Base-by-base conservation (phyloP, 2,888 invertebrate species). In the Polietes domitor region DNA sequence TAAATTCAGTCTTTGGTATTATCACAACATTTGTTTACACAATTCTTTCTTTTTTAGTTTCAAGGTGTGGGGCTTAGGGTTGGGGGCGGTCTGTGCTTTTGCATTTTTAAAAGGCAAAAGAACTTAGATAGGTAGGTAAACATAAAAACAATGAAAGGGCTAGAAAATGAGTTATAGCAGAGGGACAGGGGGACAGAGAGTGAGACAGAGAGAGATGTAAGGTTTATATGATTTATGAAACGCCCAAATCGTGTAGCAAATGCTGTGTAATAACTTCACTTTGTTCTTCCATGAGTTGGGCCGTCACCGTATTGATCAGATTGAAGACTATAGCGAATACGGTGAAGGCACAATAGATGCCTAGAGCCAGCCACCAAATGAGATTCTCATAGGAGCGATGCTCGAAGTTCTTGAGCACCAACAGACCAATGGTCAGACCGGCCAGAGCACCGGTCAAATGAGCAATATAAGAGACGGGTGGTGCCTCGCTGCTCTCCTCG, bases 361-460 rank as follows among this genome's bases (percentile, higher is more conserved):
- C 98, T 7, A 98, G 93, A 12, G 98, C 98, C 87, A 98, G 95
- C 98, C 98, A 98, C 97, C 98, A 98, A 88, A 98, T 94, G 86
- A 98, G 94, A 89, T 98, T 97, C 92, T 98, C 97, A 94, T 98
- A 97, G 55, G 98, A 94, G 28, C 86, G 85, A 92, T 97, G 97
- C 92, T 98, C 98, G 92, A 98, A 98, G 93, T 98, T 98, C 92
- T 98, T 98, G 85, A 99, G 94, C 83, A 98, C 98, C 81, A 98
- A 93, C 77, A 98, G 94, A 17, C 99, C 99, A 89, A 98, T 97
- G 77, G 98, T 98, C 75, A 99, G 95, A 7, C 98, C 98, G 19
- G 98, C 98, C 86, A 98, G 93, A 26, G 98, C 98, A 73, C 99
- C 99, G 74, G 98, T 98, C 90, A 99, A 94, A 93, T 99, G 99